Evolutionary conservation across 2,797 vertebrate genomes (phyloP).

Genomic region (Alca torda): DNA sequence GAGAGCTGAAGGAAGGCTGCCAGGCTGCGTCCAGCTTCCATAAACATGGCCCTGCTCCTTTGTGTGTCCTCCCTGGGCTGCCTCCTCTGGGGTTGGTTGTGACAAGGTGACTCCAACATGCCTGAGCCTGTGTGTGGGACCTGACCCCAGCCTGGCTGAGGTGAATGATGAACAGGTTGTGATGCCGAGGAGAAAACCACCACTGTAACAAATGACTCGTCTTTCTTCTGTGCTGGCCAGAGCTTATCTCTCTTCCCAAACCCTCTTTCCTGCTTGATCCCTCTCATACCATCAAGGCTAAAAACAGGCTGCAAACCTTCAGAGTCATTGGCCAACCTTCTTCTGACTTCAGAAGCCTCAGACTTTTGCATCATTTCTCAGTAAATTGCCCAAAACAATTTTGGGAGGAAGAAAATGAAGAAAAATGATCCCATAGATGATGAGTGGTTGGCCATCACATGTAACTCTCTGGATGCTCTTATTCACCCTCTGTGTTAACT

Average conservation of each 20-base stretch:
- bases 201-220: neutral
- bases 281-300: neutral
- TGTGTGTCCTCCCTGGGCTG: neutral
- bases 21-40: neutral
- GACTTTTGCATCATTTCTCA: neutral
- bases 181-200: neutral
- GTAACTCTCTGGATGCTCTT: neutral
- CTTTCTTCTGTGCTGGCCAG: neutral
- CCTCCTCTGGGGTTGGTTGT: neutral
- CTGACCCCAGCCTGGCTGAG: neutral
- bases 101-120: neutral
- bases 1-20: neutral
- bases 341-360: neutral
- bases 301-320: neutral
- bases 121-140: neutral
- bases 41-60: rapidly evolving
- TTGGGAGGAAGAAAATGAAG: neutral
- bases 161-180: neutral
- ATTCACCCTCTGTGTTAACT: neutral
- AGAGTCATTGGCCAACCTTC: neutral
- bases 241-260: neutral
- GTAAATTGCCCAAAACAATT: neutral
- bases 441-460: neutral
- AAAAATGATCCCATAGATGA: neutral
- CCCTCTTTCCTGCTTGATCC: neutral